phyloP scores from a whole-genome alignment of 2,888 invertebrate genomes.

The Sclerodermus sp. region DNA sequence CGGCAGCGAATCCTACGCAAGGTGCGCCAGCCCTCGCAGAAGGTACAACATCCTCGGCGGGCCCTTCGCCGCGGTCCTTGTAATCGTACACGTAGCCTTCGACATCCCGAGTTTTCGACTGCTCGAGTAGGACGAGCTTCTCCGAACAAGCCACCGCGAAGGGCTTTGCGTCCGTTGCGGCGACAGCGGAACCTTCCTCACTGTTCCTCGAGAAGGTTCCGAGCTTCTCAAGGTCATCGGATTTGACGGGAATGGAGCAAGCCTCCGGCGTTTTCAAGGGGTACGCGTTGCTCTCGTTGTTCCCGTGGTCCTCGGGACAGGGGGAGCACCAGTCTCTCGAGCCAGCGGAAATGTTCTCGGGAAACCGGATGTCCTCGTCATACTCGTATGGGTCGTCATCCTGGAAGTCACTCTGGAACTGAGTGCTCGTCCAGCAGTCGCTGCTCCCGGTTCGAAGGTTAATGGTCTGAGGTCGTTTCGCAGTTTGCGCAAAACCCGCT shows the following conservation, averaged over 20 bases:
- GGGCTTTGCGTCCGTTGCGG: too few species aligned
- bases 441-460: slow-evolving; percentile 12
- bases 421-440: slow-evolving; percentile 21
- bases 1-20: slow-evolving; percentile 1
- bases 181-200: too few species aligned
- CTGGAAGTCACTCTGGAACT: slow-evolving; percentile 21
- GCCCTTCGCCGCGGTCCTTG: not conserved
- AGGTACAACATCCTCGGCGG: slow-evolving; percentile 9
- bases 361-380: slow-evolving; percentile 55
- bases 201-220: too few species aligned
- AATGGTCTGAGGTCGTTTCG: slow-evolving; percentile 14
- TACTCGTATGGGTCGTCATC: slow-evolving; percentile 59
- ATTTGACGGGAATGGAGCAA: too few species aligned
- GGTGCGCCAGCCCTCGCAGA: slow-evolving; percentile 6
- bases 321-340: not conserved
- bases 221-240: too few species aligned
- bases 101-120: too few species aligned
- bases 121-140: too few species aligned
- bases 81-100: slow-evolving; percentile 8
- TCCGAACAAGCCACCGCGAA: too few species aligned
- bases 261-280: too few species aligned
- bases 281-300: too few species aligned
- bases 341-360: slow-evolving; percentile 3
- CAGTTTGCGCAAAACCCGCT: too few species aligned
- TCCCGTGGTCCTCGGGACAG: too few species aligned